Conservation (phyloP, 2,888 invertebrate genomes). For the Drosophila buzzatii region DNA sequence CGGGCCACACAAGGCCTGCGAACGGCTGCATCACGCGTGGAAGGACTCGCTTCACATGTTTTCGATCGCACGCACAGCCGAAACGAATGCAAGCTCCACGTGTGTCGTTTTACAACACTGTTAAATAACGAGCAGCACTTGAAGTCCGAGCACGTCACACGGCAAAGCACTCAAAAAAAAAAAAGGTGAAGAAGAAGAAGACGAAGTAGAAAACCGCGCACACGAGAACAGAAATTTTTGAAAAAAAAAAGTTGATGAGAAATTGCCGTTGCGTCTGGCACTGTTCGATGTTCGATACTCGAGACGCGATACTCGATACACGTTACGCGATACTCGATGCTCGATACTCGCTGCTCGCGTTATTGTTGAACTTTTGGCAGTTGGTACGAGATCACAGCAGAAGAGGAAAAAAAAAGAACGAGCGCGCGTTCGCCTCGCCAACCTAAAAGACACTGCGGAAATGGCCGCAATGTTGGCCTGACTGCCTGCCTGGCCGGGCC, state of each 20-base stretch:
- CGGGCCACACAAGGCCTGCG: constrained; percentile 49
- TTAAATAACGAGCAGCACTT: constrained; percentile 17
- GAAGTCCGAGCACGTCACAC: constrained; percentile 15
- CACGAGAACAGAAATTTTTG: constrained; percentile 7
- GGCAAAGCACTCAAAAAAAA: background rate
- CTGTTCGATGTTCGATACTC: constrained; percentile 23
- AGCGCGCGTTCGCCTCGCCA: constrained; percentile 81
- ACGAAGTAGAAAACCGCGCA: background rate
- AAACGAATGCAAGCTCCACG: background rate
- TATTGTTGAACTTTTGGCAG: constrained; percentile 14
- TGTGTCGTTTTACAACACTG: background rate
- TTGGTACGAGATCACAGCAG: constrained; percentile 61
- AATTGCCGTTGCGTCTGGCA: constrained; percentile 33
- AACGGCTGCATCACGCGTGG: constrained; percentile 57
- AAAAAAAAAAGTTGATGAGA: background rate
- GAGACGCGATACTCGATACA: constrained; percentile 1
- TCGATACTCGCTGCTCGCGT: constrained; percentile 10
- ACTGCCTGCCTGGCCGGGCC: constrained; percentile 26
- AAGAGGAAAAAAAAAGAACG: constrained; percentile 35
- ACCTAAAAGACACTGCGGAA: constrained; percentile 82
- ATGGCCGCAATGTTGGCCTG: constrained; percentile 52
- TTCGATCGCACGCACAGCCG: constrained; percentile 32
- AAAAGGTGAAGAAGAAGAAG: too few relatives aligned
- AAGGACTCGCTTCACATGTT: constrained; percentile 52
- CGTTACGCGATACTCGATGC: constrained; percentile 8